Percentiles rank a stretch among this genome's conserved stretches.
These are phyloP conservation scores for Pseudomyrmex dendroicus DNA, from an alignment of 1,140 invertebrate species.

Conservation along the genomic window DNA sequence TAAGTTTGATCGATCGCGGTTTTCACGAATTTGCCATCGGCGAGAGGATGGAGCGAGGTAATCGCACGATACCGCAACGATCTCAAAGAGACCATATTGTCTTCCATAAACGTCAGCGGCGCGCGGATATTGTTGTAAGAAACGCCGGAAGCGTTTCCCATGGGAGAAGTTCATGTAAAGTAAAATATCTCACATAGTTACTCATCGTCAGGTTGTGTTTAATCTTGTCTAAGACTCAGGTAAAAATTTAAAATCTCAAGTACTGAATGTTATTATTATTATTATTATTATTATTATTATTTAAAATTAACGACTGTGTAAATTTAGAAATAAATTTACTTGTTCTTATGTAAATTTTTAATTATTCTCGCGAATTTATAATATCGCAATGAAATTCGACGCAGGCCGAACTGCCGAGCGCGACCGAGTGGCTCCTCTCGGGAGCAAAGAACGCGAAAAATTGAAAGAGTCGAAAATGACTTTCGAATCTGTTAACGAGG, in stretches of 20 bases:
- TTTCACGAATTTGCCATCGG: slow-evolving; percentile 39
- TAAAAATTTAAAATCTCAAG: too few species aligned
- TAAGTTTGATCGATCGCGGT: slow-evolving; percentile 58
- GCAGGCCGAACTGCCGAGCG: too few species aligned
- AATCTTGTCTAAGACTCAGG: too few species aligned
- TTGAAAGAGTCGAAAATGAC: background rate
- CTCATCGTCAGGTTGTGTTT: background rate
- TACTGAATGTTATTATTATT: too few species aligned
- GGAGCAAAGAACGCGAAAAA: background rate
- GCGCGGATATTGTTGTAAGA: slow-evolving; percentile 42
- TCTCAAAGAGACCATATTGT: background rate
- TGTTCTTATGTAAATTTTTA: background rate
- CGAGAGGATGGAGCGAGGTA: background rate
- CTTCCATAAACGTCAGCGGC: slow-evolving; percentile 33
- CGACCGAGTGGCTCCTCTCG: too few species aligned
- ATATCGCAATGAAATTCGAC: background rate
- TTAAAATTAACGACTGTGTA: too few species aligned
- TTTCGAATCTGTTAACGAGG: background rate
- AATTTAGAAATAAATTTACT: background rate
- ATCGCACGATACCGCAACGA: slow-evolving; percentile 1
- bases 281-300: too few species aligned
- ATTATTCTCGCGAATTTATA: background rate
- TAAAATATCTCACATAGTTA: slow-evolving; percentile 9
- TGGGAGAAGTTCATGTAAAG: background rate
- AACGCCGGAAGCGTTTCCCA: slow-evolving; percentile 3